A percentile compares a stretch with the other conserved stretches of the same genome.
Evolutionary conservation across 2,113 vertebrate genomes (phyloP).

Genomic region (Phaethornis superciliosus): DNA sequence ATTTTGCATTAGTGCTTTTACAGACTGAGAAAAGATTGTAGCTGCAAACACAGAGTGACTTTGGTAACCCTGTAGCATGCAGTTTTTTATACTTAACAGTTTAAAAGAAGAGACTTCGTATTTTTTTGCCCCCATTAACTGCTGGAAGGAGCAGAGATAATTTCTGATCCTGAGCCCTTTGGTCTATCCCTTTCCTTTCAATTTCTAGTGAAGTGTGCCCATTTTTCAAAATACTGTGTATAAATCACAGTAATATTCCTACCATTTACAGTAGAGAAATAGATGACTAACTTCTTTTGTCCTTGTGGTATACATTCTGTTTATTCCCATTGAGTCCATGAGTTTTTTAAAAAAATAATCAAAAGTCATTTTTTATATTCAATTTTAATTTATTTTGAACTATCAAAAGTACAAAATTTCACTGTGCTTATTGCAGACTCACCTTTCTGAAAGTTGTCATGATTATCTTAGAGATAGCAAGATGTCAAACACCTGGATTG

Average conservation of each 20-base stretch:
- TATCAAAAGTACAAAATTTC: background rate
- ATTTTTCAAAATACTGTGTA: background rate
- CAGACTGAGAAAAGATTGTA: background rate
- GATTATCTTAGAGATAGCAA: background rate
- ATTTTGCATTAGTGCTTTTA: background rate
- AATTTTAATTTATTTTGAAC: background rate
- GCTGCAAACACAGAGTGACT: background rate
- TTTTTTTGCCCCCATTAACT: background rate
- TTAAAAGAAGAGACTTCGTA: background rate
- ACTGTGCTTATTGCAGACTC: background rate
- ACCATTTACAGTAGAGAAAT: background rate
- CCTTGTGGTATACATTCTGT: background rate
- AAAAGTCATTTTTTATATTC: background rate
- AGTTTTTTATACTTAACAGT: background rate
- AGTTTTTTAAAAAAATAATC: background rate
- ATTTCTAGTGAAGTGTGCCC: background rate
- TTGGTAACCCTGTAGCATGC: background rate
- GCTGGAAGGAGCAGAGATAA: background rate
- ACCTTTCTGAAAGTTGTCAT: background rate
- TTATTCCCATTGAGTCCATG: background rate
- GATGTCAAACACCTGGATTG: background rate
- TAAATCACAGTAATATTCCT: background rate
- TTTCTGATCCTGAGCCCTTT: background rate
- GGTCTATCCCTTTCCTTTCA: background rate
- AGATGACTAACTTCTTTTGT: background rate